A percentile compares a stretch with the other conserved stretches of the same genome.
phyloP scores from a whole-genome alignment of 1,140 invertebrate genomes.

The Lethrus apterus region DNA sequence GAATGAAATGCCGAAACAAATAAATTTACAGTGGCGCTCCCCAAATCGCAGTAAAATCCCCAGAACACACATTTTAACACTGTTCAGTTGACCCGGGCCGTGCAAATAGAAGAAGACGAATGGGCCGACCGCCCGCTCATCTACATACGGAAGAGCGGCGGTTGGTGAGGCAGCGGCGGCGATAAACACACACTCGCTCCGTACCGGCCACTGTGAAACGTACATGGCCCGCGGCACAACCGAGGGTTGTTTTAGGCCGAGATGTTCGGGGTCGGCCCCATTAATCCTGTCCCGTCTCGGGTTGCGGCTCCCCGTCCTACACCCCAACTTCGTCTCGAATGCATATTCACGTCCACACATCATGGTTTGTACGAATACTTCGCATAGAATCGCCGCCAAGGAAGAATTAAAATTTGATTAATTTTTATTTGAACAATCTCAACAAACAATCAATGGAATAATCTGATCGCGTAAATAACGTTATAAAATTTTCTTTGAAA shows the following conservation, averaged over 20 bases:
- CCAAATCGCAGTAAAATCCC: slow-evolving; percentile 15
- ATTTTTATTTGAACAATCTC: too few species aligned
- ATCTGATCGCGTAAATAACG: too few species aligned
- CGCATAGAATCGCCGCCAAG: too few species aligned
- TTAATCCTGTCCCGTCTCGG: slow-evolving; percentile 39
- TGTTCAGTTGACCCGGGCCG: slow-evolving; percentile 17
- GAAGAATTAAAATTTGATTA: too few species aligned
- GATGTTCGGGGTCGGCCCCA: slow-evolving; percentile 37
- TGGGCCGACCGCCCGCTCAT: slow-evolving; percentile 13
- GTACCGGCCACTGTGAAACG: slow-evolving; percentile 10
- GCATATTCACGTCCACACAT: slow-evolving; percentile 43
- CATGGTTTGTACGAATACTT: too few species aligned
- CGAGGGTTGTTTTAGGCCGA: slow-evolving; percentile 40
- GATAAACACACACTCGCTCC: slow-evolving; percentile 9
- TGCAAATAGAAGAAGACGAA: slow-evolving; percentile 19
- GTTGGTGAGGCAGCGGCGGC: background rate
- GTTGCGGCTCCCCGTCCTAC: slow-evolving; percentile 33
- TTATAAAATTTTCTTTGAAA: too few species aligned
- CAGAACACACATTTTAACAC: slow-evolving; percentile 19
- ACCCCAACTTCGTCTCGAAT: too few species aligned
- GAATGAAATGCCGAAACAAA: slow-evolving; percentile 12
- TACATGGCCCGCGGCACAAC: slow-evolving; percentile 25
- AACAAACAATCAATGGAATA: too few species aligned
- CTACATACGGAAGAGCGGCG: slow-evolving; percentile 7
- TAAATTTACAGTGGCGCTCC: slow-evolving; percentile 7